Evolutionary conservation across 2,113 vertebrate species (phyloP).

Genomic region (Entelurus aequoreus): DNA sequence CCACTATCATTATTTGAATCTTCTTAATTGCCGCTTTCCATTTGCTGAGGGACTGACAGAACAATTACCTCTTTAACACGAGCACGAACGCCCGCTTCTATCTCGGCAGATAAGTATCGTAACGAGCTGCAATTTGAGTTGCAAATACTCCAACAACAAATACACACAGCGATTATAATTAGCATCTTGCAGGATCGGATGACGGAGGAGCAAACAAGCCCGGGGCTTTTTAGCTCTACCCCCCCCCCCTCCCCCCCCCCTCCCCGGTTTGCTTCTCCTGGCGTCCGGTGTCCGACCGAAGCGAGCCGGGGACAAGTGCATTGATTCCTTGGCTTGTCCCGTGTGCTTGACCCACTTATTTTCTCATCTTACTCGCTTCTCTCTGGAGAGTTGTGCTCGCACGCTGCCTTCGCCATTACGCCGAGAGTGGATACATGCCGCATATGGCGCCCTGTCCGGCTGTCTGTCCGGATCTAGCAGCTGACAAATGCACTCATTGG

Average conservation of each 20-base stretch:
- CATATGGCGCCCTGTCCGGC: constrained; percentile 56
- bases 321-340: constrained; percentile 72
- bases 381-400: constrained; percentile 70
- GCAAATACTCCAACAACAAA: constrained; percentile 49
- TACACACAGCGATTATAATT: constrained; percentile 42
- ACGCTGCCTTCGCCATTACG: constrained; percentile 68
- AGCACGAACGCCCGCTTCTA: constrained; percentile 4
- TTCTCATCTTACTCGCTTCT: constrained; percentile 76
- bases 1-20: constrained; percentile 1
- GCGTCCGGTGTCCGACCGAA: constrained; percentile 70
- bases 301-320: constrained; percentile 57
- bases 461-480: constrained; percentile 32
- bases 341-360: constrained; percentile 79
- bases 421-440: constrained; percentile 64
- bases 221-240: constrained; percentile 49
- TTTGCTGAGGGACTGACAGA: constrained; percentile 27
- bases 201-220: constrained; percentile 42
- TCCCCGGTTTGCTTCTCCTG: constrained; percentile 46
- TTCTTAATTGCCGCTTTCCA: constrained; percentile 11
- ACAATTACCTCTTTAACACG: constrained; percentile 43
- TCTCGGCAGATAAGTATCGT: constrained; percentile 16
- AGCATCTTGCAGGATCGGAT: constrained; percentile 46
- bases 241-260: constrained; percentile 38
- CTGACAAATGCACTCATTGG: constrained; percentile 18
- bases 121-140: constrained; percentile 26